phyloP scores from a whole-genome alignment of 2,113 vertebrate genomes.

The Sardina pilchardus region DNA sequence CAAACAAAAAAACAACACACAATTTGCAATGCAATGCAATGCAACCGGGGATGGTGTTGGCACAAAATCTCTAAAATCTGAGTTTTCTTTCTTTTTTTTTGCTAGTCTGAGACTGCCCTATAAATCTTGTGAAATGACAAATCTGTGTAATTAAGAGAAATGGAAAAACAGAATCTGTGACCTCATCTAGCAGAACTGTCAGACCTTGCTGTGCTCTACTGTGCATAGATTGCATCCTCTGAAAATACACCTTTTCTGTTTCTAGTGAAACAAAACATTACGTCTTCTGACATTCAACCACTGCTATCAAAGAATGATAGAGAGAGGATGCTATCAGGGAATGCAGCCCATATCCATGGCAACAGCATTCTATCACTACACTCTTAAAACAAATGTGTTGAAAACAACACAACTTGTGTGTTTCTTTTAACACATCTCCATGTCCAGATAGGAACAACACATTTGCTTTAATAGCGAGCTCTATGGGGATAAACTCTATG shows the following conservation, averaged over 20 bases:
- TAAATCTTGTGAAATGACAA: neutral
- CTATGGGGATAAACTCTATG: neutral
- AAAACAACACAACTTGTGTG: too few species aligned
- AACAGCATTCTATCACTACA: neutral
- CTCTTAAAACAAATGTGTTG: too few species aligned
- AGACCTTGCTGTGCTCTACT: neutral
- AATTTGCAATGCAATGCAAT: neutral
- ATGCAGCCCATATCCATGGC: neutral
- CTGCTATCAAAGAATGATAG: neutral
- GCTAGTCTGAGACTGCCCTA: neutral
- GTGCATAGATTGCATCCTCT: neutral
- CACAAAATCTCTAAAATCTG: neutral
- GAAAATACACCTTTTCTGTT: neutral
- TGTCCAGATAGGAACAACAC: too few species aligned
- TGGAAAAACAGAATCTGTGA: neutral
- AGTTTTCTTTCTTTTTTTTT: neutral
- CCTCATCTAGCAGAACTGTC: neutral
- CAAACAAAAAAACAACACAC: neutral
- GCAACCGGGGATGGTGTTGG: neutral
- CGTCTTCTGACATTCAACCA: neutral
- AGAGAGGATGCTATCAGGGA: too few species aligned
- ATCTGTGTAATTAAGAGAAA: neutral
- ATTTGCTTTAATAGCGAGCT: too few species aligned
- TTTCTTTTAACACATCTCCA: too few species aligned
- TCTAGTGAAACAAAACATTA: neutral